These are phyloP conservation scores for Chloroceryle aenea DNA, from an alignment of 2,113 vertebrate genomes.

Conservation along the genomic window DNA sequence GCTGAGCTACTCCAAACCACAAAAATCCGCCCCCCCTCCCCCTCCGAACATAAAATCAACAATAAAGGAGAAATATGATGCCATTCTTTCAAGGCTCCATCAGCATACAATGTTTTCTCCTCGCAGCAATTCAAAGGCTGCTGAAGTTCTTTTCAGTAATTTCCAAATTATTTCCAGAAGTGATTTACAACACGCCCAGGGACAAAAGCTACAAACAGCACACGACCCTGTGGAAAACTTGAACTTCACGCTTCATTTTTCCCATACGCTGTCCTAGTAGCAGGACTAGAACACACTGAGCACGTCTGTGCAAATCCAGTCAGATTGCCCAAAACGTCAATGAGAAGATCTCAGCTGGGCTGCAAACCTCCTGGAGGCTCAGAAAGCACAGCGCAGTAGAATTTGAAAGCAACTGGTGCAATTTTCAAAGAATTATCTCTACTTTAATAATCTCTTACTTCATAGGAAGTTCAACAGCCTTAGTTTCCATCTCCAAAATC, in stretches of 20 bases:
- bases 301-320: not conserved
- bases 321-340: not conserved
- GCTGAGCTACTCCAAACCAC: not conserved
- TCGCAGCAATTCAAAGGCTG: not conserved
- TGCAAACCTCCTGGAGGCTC: not conserved
- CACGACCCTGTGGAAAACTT: not conserved
- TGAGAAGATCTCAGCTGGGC: not conserved
- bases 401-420: not conserved
- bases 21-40: not conserved
- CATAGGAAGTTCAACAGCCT: fast-evolving
- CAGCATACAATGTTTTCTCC: not conserved
- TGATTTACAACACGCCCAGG: not conserved
- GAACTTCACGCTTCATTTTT: not conserved
- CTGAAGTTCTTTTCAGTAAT: not conserved
- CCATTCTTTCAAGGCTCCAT: not conserved
- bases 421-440: not conserved
- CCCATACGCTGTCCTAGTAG: not conserved
- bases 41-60: not conserved
- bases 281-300: not conserved
- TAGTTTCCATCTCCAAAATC: not conserved
- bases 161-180: constrained; percentile 1
- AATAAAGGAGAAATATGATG: not conserved
- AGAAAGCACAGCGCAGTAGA: not conserved
- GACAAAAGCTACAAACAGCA: not conserved
- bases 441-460: not conserved